Evolutionary conservation across 2,797 vertebrate species (phyloP).

Genomic region (Pogoniulus pusillus): DNA sequence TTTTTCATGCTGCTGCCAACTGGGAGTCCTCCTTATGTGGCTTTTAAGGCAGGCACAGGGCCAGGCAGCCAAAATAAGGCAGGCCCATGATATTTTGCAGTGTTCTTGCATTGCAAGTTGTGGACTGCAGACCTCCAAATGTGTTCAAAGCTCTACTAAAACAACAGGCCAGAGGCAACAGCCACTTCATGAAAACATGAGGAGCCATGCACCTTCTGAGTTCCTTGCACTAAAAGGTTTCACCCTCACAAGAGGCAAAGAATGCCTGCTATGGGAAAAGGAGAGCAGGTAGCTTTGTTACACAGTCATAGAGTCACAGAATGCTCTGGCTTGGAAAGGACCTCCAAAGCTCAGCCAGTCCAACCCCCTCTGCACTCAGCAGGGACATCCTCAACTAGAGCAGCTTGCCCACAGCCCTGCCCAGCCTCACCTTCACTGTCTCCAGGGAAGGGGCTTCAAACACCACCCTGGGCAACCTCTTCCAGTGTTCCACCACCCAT

Average conservation of each 20-base stretch:
- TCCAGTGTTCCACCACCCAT: too few species aligned
- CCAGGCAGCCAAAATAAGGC: neutral
- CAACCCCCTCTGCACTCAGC: too few species aligned
- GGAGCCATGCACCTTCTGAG: neutral
- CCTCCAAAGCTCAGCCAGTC: too few species aligned
- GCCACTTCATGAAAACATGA: neutral
- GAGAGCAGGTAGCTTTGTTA: neutral
- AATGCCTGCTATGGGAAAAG: neutral
- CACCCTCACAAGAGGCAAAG: neutral
- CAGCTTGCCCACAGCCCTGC: too few species aligned
- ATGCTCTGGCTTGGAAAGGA: too few species aligned
- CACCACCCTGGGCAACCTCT: too few species aligned
- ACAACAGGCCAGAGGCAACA: neutral
- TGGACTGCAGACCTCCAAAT: neutral
- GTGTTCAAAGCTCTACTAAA: neutral
- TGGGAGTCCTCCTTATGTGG: constrained; percentile 35
- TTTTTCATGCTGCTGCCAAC: neutral
- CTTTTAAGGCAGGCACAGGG: neutral
- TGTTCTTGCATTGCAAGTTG: neutral
- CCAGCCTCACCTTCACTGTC: too few species aligned
- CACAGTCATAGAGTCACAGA: neutral
- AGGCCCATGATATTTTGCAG: neutral
- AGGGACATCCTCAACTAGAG: too few species aligned
- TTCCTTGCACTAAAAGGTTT: neutral
- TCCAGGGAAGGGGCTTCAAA: too few species aligned